Conservation (phyloP, 2,113 vertebrate species). For the Oostethus manadensis region DNA sequence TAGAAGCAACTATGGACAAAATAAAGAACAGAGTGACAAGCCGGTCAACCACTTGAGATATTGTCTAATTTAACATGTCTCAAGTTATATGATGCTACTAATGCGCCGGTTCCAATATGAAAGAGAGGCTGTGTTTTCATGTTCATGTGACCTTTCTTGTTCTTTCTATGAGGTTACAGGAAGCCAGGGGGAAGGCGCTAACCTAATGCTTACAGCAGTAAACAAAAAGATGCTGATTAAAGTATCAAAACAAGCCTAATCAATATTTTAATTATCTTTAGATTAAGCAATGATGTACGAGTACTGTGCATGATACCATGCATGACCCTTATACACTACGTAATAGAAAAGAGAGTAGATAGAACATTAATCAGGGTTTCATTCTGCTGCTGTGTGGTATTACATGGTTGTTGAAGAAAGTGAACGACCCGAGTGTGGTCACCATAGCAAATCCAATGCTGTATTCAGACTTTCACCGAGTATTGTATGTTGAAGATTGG, state of each 20-base stretch:
- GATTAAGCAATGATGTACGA: background rate
- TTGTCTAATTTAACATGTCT: constrained; percentile 4
- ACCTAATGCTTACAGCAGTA: constrained; percentile 52
- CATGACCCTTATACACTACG: background rate
- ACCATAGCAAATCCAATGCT: background rate
- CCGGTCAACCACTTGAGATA: constrained; percentile 53
- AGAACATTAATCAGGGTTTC: too few relatives aligned
- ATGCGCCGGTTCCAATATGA: constrained; percentile 30
- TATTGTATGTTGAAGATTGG: background rate
- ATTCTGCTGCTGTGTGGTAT: too few relatives aligned
- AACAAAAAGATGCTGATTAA: constrained; percentile 49
- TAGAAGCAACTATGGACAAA: constrained; percentile 93
- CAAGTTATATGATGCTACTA: background rate
- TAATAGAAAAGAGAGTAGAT: too few relatives aligned
- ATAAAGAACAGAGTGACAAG: constrained; percentile 76
- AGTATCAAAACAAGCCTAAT: constrained; percentile 36
- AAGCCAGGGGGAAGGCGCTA: constrained; percentile 42
- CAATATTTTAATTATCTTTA: background rate
- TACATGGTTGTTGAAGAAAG: too few relatives aligned
- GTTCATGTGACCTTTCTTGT: constrained; percentile 55
- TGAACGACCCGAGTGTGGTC: too few relatives aligned
- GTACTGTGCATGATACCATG: background rate
- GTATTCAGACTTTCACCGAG: background rate
- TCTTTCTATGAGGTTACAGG: constrained; percentile 35
- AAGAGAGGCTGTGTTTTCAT: constrained; percentile 39